Conservation (phyloP, 92 coral and sea anemone genomes). For the Parazoanthus atlanticus region DNA sequence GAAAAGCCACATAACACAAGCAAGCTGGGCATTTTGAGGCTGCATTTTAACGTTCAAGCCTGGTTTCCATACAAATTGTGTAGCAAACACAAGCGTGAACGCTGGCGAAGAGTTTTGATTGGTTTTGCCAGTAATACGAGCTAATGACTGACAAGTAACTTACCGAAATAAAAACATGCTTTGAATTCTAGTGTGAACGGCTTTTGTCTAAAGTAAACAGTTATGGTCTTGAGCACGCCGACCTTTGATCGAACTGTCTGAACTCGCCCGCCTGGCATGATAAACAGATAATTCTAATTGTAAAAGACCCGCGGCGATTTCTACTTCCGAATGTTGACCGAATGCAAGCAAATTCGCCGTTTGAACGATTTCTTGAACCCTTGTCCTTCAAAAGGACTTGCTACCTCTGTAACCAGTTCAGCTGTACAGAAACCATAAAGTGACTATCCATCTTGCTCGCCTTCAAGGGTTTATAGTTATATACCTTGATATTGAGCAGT, state of each 20-base stretch:
- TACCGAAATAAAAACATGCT: background rate
- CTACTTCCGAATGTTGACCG: too few species aligned
- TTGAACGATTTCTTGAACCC: background rate
- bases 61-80: background rate
- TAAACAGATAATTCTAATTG: too few species aligned
- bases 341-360: background rate
- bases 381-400: background rate
- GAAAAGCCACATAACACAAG: conserved; percentile 10
- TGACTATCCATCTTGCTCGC: too few species aligned
- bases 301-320: too few species aligned
- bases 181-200: background rate
- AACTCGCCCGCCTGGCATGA: too few species aligned
- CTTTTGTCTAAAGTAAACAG: background rate
- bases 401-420: background rate
- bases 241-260: too few species aligned
- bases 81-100: background rate
- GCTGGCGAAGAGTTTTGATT: background rate
- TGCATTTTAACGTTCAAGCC: background rate
- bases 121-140: background rate
- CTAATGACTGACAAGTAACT: background rate
- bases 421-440: too few species aligned
- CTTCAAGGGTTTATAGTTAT: too few species aligned
- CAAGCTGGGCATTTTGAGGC: conserved; percentile 2
- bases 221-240: background rate
- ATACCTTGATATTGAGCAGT: too few species aligned